Conservation (phyloP, 1,140 invertebrate species). For the Acromyrmex heyeri region DNA sequence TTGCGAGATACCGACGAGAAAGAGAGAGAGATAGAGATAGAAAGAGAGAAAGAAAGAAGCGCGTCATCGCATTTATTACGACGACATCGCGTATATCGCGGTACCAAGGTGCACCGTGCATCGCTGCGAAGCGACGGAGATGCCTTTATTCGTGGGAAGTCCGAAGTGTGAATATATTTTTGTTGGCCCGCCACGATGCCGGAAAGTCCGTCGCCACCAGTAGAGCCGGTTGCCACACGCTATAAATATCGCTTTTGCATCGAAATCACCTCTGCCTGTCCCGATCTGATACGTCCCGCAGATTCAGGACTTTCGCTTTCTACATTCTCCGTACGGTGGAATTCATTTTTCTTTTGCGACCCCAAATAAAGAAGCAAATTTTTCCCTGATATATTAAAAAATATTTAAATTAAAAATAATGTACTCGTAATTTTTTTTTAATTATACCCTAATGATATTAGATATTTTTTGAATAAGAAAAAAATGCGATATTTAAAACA, state of each 20-base stretch:
- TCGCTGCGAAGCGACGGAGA: constrained; percentile 37
- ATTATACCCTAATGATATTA: background rate
- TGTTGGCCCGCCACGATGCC: constrained; percentile 81
- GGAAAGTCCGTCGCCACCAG: constrained; percentile 79
- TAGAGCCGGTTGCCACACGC: constrained; percentile 76
- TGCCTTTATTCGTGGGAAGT: constrained; percentile 66
- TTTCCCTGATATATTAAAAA: background rate
- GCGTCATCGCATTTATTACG: constrained; percentile 23
- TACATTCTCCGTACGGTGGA: background rate
- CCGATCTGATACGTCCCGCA: constrained; percentile 78
- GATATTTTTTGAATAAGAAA: background rate
- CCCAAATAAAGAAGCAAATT: background rate
- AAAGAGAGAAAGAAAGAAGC: background rate
- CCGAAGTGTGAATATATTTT: constrained; percentile 84
- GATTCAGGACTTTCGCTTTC: constrained; percentile 63
- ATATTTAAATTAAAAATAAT: constrained; percentile 22
- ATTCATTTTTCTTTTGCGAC: background rate
- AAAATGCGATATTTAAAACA: background rate
- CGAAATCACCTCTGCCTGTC: constrained; percentile 79
- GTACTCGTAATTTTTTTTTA: background rate
- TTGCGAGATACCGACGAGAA: constrained; percentile 34
- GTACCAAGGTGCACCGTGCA: background rate
- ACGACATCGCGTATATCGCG: background rate
- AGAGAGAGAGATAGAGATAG: background rate
- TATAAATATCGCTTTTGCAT: constrained; percentile 86